These are phyloP conservation scores for Theristicus caerulescens DNA, from an alignment of 2,113 vertebrate species.

Conservation along the genomic window DNA sequence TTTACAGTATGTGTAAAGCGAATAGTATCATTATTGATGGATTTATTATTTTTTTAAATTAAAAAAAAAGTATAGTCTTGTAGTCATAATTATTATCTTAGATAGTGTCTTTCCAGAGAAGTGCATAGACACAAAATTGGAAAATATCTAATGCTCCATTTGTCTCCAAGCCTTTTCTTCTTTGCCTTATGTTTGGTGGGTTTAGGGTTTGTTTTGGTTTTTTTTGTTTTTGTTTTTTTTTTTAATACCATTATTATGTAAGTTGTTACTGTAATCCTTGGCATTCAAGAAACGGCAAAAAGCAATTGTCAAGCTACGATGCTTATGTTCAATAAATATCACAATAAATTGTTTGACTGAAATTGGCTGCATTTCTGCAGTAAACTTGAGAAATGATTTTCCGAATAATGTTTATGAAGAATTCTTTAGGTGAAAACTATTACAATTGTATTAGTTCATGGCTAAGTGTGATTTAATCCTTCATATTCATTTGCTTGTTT, in stretches of 20 bases:
- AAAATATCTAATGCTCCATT: background rate
- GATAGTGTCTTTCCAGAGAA: background rate
- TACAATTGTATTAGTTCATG: background rate
- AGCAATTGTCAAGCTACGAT: background rate
- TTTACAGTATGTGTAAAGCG: background rate
- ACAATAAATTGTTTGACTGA: background rate
- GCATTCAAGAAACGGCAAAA: background rate
- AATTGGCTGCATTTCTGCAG: background rate
- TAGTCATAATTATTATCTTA: background rate
- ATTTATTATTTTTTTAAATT: background rate
- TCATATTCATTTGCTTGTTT: background rate
- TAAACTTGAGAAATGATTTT: background rate
- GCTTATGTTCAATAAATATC: background rate
- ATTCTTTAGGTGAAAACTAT: background rate
- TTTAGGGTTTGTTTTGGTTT: background rate
- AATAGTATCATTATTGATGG: background rate
- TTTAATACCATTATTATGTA: background rate
- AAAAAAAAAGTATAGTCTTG: background rate
- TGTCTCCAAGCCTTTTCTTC: background rate
- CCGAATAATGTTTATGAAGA: background rate
- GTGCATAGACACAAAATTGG: background rate
- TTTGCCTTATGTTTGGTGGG: background rate
- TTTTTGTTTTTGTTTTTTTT: background rate
- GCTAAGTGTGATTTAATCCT: background rate
- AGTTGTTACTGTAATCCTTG: background rate